Evolutionary conservation across 2,888 invertebrate genomes (phyloP).

Genomic region (Epinotia demarniana): DNA sequence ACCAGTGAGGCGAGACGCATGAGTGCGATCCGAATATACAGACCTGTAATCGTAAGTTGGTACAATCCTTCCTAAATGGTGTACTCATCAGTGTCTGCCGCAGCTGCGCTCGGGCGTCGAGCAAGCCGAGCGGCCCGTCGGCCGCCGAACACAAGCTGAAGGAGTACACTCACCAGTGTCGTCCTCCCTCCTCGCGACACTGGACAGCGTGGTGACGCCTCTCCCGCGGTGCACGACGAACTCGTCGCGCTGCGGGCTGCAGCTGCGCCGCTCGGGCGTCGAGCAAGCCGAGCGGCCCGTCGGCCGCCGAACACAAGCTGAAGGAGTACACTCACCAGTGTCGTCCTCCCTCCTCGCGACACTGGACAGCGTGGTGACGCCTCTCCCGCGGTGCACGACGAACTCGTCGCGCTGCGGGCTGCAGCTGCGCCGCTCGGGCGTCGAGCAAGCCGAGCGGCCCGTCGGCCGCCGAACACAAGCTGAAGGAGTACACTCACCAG

Average conservation of each 20-base stretch:
- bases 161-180: background rate
- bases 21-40: no score
- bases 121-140: constrained; percentile 67
- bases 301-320: constrained; percentile 67
- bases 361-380: constrained; percentile 90
- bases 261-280: constrained; percentile 66
- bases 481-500: no score
- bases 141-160: constrained; percentile 69
- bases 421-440: constrained; percentile 73
- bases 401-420: constrained; percentile 87
- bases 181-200: constrained; percentile 75
- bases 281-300: constrained; percentile 71
- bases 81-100: no score
- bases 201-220: constrained; percentile 90
- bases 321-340: constrained; percentile 47
- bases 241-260: constrained; percentile 83
- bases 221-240: constrained; percentile 93
- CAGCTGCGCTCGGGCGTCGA: constrained; percentile 70
- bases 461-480: constrained; percentile 63
- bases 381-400: constrained; percentile 92
- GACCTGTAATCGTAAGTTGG: no score
- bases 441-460: constrained; percentile 73
- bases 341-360: constrained; percentile 67
- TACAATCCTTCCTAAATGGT: no score
- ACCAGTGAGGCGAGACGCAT: no score